Evolutionary conservation across 1,140 invertebrate genomes (phyloP).

Genomic region (Microplitis demolitor): DNA sequence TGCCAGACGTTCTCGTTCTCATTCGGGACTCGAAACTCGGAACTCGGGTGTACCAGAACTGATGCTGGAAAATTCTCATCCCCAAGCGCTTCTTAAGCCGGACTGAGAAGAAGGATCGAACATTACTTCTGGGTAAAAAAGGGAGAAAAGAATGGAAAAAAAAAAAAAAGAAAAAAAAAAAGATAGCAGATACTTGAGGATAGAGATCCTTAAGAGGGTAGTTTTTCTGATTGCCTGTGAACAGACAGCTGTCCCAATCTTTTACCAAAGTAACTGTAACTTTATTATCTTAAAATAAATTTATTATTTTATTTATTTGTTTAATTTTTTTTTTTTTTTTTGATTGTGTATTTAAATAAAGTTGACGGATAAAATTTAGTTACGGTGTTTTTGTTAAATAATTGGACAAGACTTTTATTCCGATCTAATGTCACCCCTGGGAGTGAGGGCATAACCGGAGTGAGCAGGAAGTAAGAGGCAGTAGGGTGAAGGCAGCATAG

Average conservation of each 20-base stretch:
- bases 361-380: neutral
- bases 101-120: slow-evolving; percentile 20
- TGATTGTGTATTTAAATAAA: neutral
- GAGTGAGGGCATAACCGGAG: slow-evolving; percentile 15
- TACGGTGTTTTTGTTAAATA: slow-evolving; percentile 27
- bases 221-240: slow-evolving; percentile 53
- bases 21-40: neutral
- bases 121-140: too few species aligned
- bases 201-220: slow-evolving; percentile 1
- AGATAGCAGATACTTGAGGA: neutral
- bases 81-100: slow-evolving; percentile 5
- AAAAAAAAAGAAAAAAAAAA: neutral
- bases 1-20: slow-evolving; percentile 8
- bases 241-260: slow-evolving; percentile 51
- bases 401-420: slow-evolving; percentile 49
- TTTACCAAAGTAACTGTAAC: slow-evolving; percentile 23
- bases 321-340: too few species aligned
- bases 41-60: neutral
- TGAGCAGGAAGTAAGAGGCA: slow-evolving; percentile 4
- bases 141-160: too few species aligned
- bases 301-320: too few species aligned
- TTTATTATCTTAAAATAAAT: neutral
- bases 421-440: slow-evolving; percentile 45
- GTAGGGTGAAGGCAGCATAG: neutral
- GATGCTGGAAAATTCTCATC: neutral